phyloP scores from a whole-genome alignment of 2,113 vertebrate genomes.

The Myotis yumanensis region DNA sequence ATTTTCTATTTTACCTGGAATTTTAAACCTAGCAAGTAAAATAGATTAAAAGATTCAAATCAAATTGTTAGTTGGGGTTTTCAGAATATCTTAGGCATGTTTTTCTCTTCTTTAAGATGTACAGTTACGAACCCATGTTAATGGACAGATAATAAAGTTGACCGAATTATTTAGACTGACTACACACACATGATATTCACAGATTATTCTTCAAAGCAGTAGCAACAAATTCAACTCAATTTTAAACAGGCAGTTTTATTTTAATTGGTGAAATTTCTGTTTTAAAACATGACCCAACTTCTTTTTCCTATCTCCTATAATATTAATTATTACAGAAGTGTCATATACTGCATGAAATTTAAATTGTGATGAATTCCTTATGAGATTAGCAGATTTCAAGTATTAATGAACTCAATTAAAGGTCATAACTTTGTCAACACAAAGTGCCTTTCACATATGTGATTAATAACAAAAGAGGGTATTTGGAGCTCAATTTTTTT shows the following conservation, averaged over 20 bases:
- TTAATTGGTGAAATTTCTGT: not conserved
- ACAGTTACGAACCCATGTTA: not conserved
- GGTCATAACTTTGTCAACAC: conserved; percentile 74
- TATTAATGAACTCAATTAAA: conserved; percentile 62
- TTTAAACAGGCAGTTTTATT: not conserved
- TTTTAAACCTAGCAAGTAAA: not conserved
- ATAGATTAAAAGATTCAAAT: conserved; percentile 7
- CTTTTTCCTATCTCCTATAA: not conserved
- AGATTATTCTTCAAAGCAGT: not conserved
- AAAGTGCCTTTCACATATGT: conserved; percentile 62
- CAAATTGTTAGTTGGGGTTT: not conserved
- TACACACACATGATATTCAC: not conserved
- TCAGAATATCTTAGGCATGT: not conserved
- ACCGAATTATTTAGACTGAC: not conserved
- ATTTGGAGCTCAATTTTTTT: conserved; percentile 73
- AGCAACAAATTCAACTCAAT: conserved; percentile 2
- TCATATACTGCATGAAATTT: conserved; percentile 27
- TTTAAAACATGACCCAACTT: not conserved
- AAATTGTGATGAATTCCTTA: conserved; percentile 76
- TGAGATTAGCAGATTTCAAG: conserved; percentile 68
- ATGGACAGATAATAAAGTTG: not conserved
- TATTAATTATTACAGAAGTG: conserved; percentile 30
- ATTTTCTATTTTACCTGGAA: not conserved
- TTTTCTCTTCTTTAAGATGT: not conserved
- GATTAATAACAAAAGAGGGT: conserved; percentile 81